Conservation (phyloP, 2,888 invertebrate genomes). For the Agonopterix heracliana region DNA sequence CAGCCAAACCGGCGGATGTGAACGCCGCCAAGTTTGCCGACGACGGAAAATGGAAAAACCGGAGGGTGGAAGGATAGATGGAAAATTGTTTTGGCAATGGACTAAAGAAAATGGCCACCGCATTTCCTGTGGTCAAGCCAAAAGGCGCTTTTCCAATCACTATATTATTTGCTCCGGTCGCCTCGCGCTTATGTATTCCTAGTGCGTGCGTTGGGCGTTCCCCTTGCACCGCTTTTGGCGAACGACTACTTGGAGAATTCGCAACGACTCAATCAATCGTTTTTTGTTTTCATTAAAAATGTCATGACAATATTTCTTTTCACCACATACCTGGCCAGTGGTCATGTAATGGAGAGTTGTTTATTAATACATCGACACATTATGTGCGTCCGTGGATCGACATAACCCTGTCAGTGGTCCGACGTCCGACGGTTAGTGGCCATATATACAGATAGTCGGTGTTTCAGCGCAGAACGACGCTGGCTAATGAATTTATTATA, state of each 20-base stretch:
- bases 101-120: slow-evolving; percentile 58
- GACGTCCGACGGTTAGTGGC: slow-evolving; percentile 14
- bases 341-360: slow-evolving; percentile 13
- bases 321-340: too few species aligned
- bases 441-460: slow-evolving; percentile 23
- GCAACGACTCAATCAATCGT: slow-evolving; percentile 22
- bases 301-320: slow-evolving; percentile 7
- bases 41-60: slow-evolving; percentile 61
- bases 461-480: slow-evolving; percentile 22
- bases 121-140: slow-evolving; percentile 74
- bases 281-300: slow-evolving; percentile 24
- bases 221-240: slow-evolving; percentile 9
- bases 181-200: slow-evolving; percentile 44
- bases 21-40: slow-evolving; percentile 52
- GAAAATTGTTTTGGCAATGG: slow-evolving; percentile 66
- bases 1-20: slow-evolving; percentile 38
- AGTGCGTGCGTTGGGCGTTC: slow-evolving; percentile 29
- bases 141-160: slow-evolving; percentile 64
- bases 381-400: slow-evolving; percentile 14
- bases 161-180: slow-evolving; percentile 37
- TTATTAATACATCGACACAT: slow-evolving; percentile 23
- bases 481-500: slow-evolving; percentile 74
- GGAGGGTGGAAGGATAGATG: slow-evolving; percentile 52
- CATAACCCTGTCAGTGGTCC: slow-evolving; percentile 29
- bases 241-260: slow-evolving; percentile 25